A percentile compares a stretch with the other conserved stretches of the same genome.
phyloP scores from a whole-genome alignment of 30 jellyfish, hydroid and myxozoan genomes.

The Aurelia aurita complex sp. Pacific region DNA sequence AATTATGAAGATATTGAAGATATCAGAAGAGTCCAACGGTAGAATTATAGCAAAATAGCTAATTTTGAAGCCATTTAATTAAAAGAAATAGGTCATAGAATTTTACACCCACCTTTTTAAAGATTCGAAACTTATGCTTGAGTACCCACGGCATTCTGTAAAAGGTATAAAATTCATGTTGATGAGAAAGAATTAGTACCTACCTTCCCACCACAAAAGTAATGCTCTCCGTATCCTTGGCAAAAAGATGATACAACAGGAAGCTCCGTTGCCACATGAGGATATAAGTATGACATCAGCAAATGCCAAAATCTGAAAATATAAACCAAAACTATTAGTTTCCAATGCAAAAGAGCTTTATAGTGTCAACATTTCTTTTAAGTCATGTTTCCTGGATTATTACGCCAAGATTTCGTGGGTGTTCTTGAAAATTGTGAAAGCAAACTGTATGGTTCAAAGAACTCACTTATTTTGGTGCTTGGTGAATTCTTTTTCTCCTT shows the following conservation, averaged over 20 bases:
- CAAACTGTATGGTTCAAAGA: neutral
- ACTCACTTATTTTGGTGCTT: constrained; percentile 66
- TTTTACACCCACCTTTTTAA: no score
- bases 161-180: no score
- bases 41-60: no score
- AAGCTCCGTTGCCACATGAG: constrained; percentile 52
- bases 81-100: no score
- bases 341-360: no score
- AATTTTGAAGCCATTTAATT: no score
- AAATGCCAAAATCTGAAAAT: constrained; percentile 82
- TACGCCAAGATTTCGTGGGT: neutral
- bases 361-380: no score
- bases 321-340: no score
- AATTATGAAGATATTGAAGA: no score
- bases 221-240: constrained; percentile 81
- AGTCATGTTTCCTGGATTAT: neutral
- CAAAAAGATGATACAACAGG: constrained; percentile 85
- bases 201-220: constrained; percentile 69
- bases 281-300: constrained; percentile 75
- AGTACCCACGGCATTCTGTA: no score
- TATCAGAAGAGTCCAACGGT: no score
- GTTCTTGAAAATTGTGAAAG: neutral
- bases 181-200: neutral
- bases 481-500: constrained; percentile 66
- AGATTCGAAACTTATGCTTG: no score